phyloP scores from a whole-genome alignment of 2,113 vertebrate species.

The Symphodus melops region DNA sequence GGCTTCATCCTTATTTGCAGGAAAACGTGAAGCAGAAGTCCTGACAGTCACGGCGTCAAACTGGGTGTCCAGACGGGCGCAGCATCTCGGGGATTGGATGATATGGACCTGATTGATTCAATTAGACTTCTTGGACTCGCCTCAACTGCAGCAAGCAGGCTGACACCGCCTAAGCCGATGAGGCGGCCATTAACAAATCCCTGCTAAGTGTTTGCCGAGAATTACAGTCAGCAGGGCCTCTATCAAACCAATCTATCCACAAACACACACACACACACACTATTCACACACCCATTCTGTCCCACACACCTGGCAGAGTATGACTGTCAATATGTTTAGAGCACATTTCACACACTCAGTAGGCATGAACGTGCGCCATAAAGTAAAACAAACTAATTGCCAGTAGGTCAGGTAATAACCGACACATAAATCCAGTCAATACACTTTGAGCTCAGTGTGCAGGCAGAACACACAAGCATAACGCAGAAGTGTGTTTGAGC shows the following conservation, averaged over 20 bases:
- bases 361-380: not conserved
- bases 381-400: slow-evolving; percentile 7
- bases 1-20: too few relatives aligned
- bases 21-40: not conserved
- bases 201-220: slow-evolving; percentile 47
- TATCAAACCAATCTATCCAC: slow-evolving; percentile 33
- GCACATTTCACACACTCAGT: slow-evolving; percentile 24
- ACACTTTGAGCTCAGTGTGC: slow-evolving; percentile 13
- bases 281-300: not conserved
- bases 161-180: slow-evolving; percentile 33
- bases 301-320: slow-evolving; percentile 17
- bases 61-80: slow-evolving; percentile 3
- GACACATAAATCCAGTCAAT: slow-evolving; percentile 22
- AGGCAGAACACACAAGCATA: not conserved
- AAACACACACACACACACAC: not conserved
- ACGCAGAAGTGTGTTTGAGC: not conserved
- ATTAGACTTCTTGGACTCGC: slow-evolving; percentile 65
- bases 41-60: slow-evolving; percentile 20
- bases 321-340: not conserved
- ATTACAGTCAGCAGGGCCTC: slow-evolving; percentile 40
- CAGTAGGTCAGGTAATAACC: not conserved
- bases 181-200: slow-evolving; percentile 60
- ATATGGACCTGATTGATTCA: slow-evolving; percentile 61
- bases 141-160: slow-evolving; percentile 38
- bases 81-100: slow-evolving; percentile 44